These are phyloP conservation scores for Melanotaenia maccullochi DNA, from an alignment of 2,797 vertebrate species.

Conservation along the genomic window DNA sequence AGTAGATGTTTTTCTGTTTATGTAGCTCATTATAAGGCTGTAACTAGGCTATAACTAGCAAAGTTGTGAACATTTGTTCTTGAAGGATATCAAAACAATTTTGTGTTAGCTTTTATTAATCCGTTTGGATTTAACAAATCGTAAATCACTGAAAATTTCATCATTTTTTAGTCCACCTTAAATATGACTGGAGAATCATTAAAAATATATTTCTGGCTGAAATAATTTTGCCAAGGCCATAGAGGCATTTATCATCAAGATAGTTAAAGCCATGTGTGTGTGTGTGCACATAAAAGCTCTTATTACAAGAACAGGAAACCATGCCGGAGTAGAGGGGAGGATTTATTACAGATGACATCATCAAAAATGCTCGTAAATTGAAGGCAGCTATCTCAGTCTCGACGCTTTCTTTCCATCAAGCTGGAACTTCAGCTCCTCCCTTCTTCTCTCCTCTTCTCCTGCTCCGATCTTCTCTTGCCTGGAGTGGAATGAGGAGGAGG, in stretches of 20 bases:
- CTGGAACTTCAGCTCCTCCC: conserved; percentile 4
- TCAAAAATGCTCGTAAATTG: conserved; percentile 50
- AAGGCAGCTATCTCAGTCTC: conserved; percentile 23
- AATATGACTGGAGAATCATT: background rate
- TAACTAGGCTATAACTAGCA: no score
- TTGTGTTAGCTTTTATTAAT: no score
- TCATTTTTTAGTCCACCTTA: background rate
- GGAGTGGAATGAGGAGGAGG: conserved; percentile 27
- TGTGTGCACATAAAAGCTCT: conserved; percentile 11
- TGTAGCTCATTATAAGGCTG: no score
- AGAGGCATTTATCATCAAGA: background rate
- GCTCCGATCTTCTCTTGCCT: conserved; percentile 9
- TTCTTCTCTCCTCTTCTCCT: conserved; percentile 10
- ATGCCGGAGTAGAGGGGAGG: background rate
- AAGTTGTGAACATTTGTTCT: no score
- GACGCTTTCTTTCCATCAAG: background rate
- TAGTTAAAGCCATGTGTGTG: background rate
- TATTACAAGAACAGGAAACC: background rate
- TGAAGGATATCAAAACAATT: no score
- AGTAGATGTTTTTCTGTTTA: no score
- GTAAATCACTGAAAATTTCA: background rate
- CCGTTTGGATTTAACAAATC: no score
- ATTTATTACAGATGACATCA: conserved; percentile 58
- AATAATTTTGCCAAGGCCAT: background rate
- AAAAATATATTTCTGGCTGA: no score